These are phyloP conservation scores for Cordilura impudica DNA, from an alignment of 2,888 invertebrate species.

Conservation along the genomic window DNA sequence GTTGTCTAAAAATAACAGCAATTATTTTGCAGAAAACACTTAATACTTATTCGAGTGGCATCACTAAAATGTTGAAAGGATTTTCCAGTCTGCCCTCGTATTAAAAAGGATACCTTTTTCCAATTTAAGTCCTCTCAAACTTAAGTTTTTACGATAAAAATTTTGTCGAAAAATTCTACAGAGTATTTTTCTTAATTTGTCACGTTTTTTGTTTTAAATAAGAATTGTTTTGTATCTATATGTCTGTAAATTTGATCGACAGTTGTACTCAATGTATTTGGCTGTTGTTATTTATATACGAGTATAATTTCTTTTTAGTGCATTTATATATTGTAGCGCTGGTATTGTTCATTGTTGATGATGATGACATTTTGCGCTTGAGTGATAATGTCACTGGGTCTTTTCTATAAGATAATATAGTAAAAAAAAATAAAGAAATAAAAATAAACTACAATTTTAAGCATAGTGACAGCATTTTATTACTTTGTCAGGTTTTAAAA, in stretches of 20 bases:
- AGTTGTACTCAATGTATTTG: conserved; percentile 8
- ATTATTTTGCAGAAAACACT: no score
- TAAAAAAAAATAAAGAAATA: neutral
- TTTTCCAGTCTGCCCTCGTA: no score
- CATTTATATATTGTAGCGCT: neutral
- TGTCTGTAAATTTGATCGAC: conserved; percentile 43
- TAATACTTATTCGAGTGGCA: no score
- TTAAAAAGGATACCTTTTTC: no score
- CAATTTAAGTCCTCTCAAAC: no score
- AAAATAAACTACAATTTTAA: neutral
- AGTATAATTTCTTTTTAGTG: neutral
- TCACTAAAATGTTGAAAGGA: no score
- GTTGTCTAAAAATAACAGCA: no score
- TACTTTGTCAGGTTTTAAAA: no score
- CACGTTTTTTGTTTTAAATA: conserved; percentile 13
- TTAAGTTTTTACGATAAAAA: no score
- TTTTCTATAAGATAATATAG: neutral
- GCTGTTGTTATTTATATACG: neutral
- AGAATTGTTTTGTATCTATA: conserved; percentile 17
- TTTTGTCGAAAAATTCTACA: no score
- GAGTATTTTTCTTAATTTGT: conserved; percentile 39
- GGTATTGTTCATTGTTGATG: neutral
- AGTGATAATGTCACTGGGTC: conserved; percentile 34
- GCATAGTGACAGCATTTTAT: no score
- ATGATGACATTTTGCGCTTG: conserved; percentile 32